Percentiles rank a stretch among this genome's conserved stretches.
phyloP scores from a whole-genome alignment of 2,888 invertebrate genomes.

The Dolichopus griseipennis region DNA sequence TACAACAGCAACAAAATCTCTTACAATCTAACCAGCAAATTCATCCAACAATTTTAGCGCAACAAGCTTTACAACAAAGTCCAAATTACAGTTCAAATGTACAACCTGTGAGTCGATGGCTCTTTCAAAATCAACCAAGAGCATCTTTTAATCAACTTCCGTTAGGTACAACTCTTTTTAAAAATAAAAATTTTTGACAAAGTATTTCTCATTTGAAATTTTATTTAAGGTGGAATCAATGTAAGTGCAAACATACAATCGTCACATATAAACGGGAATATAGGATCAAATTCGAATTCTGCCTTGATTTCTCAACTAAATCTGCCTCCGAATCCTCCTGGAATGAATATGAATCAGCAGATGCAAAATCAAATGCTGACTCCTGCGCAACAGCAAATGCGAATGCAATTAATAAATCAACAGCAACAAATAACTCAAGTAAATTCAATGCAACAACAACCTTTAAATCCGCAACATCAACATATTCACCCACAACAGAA shows the following conservation, averaged over 20 bases:
- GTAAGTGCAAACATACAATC: constrained; percentile 19
- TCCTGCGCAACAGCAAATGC: constrained; percentile 24
- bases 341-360: constrained; percentile 28
- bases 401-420: constrained; percentile 39
- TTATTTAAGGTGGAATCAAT: constrained; percentile 22
- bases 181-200: no score
- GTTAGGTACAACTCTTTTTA: constrained; percentile 7
- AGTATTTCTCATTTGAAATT: background rate
- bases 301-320: constrained; percentile 56
- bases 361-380: constrained; percentile 28
- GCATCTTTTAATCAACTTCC: constrained; percentile 17
- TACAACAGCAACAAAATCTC: constrained; percentile 19
- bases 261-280: constrained; percentile 35
- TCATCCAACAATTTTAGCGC: constrained; percentile 28
- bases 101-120: constrained; percentile 32
- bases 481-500: constrained; percentile 34
- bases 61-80: constrained; percentile 33
- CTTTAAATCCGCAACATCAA: constrained; percentile 30
- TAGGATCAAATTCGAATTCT: constrained; percentile 44
- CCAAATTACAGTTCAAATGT: constrained; percentile 35
- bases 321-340: constrained; percentile 46
- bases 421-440: constrained; percentile 38
- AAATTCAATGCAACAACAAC: constrained; percentile 28
- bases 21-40: constrained; percentile 31
- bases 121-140: constrained; percentile 29